phyloP scores from a whole-genome alignment of 2,797 vertebrate species.

The Australoheros facetus region DNA sequence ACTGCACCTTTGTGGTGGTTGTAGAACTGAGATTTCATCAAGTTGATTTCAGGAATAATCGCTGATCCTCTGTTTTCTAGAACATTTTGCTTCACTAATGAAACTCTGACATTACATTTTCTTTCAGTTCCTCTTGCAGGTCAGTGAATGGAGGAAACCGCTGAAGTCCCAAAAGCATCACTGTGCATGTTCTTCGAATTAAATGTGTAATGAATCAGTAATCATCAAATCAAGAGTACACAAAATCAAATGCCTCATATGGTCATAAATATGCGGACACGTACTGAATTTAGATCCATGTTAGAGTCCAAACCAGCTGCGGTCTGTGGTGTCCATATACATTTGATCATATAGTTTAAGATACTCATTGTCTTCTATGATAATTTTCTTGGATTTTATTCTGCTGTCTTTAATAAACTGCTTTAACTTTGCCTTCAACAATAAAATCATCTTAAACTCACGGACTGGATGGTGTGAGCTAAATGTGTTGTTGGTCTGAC shows the following conservation, averaged over 20 bases:
- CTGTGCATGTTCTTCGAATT: not conserved
- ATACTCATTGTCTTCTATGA: not conserved
- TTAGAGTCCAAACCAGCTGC: not conserved
- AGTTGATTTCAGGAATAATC: not conserved
- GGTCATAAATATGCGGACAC: not conserved
- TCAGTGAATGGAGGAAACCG: not conserved
- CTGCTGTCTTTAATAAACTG: not conserved
- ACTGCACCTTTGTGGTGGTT: not conserved
- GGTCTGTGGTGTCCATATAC: not conserved
- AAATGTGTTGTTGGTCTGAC: not conserved
- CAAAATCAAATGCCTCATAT: not conserved
- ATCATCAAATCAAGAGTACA: not conserved
- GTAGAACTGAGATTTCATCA: too few relatives aligned
- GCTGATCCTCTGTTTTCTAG: not conserved
- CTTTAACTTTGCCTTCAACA: not conserved
- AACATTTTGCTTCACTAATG: not conserved
- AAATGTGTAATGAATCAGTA: not conserved
- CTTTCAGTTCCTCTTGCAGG: not conserved
- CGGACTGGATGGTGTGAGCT: not conserved
- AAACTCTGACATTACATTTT: not conserved
- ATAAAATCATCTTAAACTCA: not conserved
- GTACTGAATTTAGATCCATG: not conserved
- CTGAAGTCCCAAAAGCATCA: not conserved
- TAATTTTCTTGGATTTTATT: too few relatives aligned
- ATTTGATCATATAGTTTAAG: not conserved